Evolutionary conservation across 1,140 invertebrate genomes (phyloP), one percentile per base, ranked within the genome.

Genomic region (Lasioglossum albipes): DNA sequence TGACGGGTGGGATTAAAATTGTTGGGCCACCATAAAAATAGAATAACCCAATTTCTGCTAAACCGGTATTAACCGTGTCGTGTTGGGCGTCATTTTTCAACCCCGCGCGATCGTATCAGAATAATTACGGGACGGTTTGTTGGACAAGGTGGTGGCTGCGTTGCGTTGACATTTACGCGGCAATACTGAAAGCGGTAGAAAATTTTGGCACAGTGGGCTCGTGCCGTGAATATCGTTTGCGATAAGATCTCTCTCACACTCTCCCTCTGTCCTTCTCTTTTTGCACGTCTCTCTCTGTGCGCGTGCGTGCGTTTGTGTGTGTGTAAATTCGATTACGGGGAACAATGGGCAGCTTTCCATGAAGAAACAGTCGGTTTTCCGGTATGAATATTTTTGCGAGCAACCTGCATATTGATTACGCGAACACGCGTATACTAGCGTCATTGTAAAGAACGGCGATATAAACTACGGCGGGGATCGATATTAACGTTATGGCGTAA

Each of bases 311-410:
- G 13, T 22, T n/a, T 16, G 36, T 45, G 61, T 31, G 61, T 36
- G 69, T 52, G 59, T 64, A 69, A 36, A 75, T 80, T 68, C 62
- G 72, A 80, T 80, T 75, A 80, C 71, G 20, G 67, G 49, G 66
- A 81, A 81, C 65, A 81, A 81, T 77, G 79, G 79, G 66, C 76
- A 74, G 64, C 67, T 79, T 79, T 79, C 81, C 81, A 82, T 52
- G 70, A 74, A 70, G 76, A 79, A 82, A 82, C 71, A 71, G 76
- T 75, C 70, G 64, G 59, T 79, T 73, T 61, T 79, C 64, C 69
- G 36, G 59, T 61, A 79, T 74, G 81, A 79, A 82, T 79, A 79
- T 76, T 82, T 82, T 79, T 65, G 64, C 74, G 41, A 68, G 68
- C 45, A 72, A 57, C 62, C 64, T 73, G 76, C 76, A 79, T 79